phyloP scores from a whole-genome alignment of 1,140 invertebrate species.

The Drosophila carrolli region DNA sequence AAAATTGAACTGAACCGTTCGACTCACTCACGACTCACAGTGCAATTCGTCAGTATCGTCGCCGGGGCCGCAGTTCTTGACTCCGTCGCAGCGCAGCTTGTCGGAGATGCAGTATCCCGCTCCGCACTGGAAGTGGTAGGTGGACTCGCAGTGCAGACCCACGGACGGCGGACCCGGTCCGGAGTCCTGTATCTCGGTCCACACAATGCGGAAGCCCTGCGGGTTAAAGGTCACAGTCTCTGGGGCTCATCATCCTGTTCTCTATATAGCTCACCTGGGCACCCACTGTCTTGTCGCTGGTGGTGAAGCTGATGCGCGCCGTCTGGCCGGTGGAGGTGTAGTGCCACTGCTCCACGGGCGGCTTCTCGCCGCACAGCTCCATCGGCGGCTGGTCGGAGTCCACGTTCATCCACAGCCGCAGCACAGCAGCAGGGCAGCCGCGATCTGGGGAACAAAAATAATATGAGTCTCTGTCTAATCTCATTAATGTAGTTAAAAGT shows the following conservation, averaged over 20 bases:
- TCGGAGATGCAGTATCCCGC: slow-evolving; percentile 92
- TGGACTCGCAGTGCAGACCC: slow-evolving; percentile 81
- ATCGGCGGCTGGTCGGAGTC: slow-evolving; percentile 90
- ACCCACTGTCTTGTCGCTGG: slow-evolving; percentile 93
- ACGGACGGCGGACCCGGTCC: slow-evolving; percentile 81
- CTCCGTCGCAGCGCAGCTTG: slow-evolving; percentile 90
- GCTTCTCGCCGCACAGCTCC: slow-evolving; percentile 95
- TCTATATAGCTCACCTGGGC: slow-evolving; percentile 81
- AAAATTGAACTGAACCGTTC: slow-evolving; percentile 85
- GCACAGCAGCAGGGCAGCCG: slow-evolving; percentile 95
- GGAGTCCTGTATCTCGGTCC: slow-evolving; percentile 92
- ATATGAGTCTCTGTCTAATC: no score
- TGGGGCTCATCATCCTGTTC: fast-evolving
- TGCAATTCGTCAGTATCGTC: slow-evolving; percentile 92
- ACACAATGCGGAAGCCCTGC: slow-evolving; percentile 94
- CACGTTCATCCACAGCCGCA: slow-evolving; percentile 93
- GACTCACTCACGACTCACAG: slow-evolving; percentile 89
- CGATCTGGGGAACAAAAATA: slow-evolving; percentile 86
- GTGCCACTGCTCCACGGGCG: slow-evolving; percentile 89
- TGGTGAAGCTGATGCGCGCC: slow-evolving; percentile 89
- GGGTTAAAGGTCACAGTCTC: neutral
- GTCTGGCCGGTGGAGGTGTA: slow-evolving; percentile 90
- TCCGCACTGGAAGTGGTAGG: slow-evolving; percentile 84
- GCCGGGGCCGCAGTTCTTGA: slow-evolving; percentile 92
- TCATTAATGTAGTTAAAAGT: no score